A percentile compares a stretch with the other conserved stretches of the same genome.
These are phyloP conservation scores for Phaedon cochleariae DNA, from an alignment of 2,888 invertebrate genomes.

Conservation along the genomic window DNA sequence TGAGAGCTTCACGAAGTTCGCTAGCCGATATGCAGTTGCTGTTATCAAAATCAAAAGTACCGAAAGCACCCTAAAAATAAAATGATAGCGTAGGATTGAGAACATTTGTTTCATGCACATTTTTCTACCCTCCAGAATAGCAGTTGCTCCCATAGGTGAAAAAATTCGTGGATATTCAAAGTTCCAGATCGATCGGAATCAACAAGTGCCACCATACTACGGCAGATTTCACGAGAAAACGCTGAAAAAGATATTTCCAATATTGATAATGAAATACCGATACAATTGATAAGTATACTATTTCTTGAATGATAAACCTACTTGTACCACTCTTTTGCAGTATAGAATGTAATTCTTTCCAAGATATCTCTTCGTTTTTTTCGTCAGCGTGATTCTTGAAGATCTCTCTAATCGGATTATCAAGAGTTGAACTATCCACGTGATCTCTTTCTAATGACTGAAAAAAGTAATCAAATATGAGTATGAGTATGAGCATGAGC, in stretches of 20 bases:
- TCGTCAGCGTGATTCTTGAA: constrained; percentile 83
- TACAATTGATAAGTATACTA: too few relatives aligned
- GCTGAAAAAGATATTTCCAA: constrained; percentile 59
- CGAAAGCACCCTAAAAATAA: constrained; percentile 79
- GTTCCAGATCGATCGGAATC: constrained; percentile 90
- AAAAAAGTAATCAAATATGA: background rate
- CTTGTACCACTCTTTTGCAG: background rate
- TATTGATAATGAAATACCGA: background rate
- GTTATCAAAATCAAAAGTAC: constrained; percentile 82
- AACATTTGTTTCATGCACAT: background rate
- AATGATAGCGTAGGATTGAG: background rate
- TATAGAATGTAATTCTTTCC: constrained; percentile 87
- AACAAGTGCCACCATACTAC: constrained; percentile 92
- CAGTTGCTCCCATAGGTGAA: constrained; percentile 82
- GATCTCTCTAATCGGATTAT: constrained; percentile 75
- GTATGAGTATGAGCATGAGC: too few relatives aligned
- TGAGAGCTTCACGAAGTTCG: constrained; percentile 83
- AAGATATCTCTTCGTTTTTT: constrained; percentile 88
- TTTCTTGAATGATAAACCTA: too few relatives aligned
- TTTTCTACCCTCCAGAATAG: constrained; percentile 81
- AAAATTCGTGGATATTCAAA: constrained; percentile 90
- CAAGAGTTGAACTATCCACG: background rate
- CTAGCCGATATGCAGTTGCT: constrained; percentile 81
- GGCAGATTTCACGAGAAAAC: constrained; percentile 88
- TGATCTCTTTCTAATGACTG: background rate